These are phyloP conservation scores for Medauroidea extradentata DNA, from an alignment of 1,140 invertebrate species.

Conservation along the genomic window DNA sequence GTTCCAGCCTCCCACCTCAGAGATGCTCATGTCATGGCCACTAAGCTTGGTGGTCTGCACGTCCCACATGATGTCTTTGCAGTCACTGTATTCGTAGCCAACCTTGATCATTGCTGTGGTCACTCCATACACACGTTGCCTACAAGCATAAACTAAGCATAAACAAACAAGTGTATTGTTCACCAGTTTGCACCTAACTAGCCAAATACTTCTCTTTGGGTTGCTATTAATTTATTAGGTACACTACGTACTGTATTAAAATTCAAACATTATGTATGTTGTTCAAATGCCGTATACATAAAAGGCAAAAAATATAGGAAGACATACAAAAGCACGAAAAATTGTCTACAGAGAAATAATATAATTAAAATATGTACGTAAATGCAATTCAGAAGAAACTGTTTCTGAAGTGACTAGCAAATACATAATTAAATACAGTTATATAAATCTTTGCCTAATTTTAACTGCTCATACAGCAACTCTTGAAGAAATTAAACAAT, in stretches of 20 bases:
- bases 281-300: neutral
- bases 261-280: neutral
- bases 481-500: no score
- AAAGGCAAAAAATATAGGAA: no score
- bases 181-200: no score
- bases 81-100: conserved; percentile 92
- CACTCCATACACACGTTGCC: conserved; percentile 88
- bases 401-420: no score
- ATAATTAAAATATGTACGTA: no score
- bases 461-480: no score
- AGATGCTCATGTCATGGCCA: conserved; percentile 94
- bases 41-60: conserved; percentile 90
- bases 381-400: no score
- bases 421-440: no score
- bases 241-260: neutral
- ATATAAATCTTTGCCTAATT: no score
- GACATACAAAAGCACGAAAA: no score
- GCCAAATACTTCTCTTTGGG: no score
- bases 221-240: neutral
- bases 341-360: no score
- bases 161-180: conserved; percentile 6
- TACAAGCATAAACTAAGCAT: conserved; percentile 25
- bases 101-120: conserved; percentile 91
- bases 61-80: conserved; percentile 92
- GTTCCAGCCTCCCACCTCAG: conserved; percentile 95